These are phyloP conservation scores for Phortica magna DNA, from an alignment of 2,888 invertebrate genomes.

Conservation along the genomic window DNA sequence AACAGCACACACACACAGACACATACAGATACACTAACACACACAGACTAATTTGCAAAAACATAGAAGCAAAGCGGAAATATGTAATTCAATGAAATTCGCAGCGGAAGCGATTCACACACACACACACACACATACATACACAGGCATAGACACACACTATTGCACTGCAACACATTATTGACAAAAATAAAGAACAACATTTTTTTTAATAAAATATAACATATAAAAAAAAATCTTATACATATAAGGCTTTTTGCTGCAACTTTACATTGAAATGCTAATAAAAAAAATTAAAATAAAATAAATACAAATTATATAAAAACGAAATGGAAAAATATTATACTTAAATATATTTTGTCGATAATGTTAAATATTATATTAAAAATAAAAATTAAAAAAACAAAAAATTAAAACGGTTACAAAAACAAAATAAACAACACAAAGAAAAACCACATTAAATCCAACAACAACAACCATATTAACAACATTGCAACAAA, in stretches of 20 bases:
- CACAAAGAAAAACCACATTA: constrained; percentile 12
- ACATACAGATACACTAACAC: constrained; percentile 37
- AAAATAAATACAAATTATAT: constrained; percentile 39
- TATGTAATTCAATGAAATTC: too few species aligned
- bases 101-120: constrained; percentile 2
- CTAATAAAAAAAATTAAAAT: constrained; percentile 35
- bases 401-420: constrained; percentile 39
- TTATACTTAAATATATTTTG: constrained; percentile 62
- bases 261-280: constrained; percentile 29
- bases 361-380: constrained; percentile 72
- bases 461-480: background rate
- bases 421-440: constrained; percentile 20
- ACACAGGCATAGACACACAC: constrained; percentile 40
- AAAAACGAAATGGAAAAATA: constrained; percentile 47
- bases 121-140: constrained; percentile 37
- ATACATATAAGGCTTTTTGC: constrained; percentile 35
- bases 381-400: constrained; percentile 38
- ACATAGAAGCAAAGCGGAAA: constrained; percentile 22
- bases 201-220: background rate
- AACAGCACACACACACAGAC: constrained; percentile 38
- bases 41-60: constrained; percentile 41
- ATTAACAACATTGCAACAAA: constrained; percentile 34
- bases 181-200: background rate
- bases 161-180: constrained; percentile 33
- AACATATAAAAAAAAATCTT: background rate